These are phyloP conservation scores for Kryptolebias ocellatus DNA, from an alignment of 2,797 vertebrate species.

Conservation along the genomic window DNA sequence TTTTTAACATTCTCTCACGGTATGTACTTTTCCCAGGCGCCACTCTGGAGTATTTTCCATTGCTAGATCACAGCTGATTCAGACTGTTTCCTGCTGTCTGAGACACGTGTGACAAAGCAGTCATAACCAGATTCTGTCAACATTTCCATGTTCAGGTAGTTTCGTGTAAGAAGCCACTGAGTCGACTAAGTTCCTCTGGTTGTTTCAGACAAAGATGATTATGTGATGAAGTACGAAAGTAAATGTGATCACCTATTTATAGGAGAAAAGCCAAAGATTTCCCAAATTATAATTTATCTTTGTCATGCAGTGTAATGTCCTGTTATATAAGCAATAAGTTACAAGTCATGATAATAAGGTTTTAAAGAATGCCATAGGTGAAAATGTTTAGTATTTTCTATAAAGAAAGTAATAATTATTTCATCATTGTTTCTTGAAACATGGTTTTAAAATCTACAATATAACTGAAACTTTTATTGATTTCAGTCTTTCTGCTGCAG, in stretches of 20 bases:
- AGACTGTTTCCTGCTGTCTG: neutral
- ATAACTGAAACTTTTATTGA: too few relatives aligned
- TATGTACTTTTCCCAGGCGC: neutral
- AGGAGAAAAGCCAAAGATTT: neutral
- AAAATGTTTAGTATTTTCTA: too few relatives aligned
- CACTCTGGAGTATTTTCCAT: constrained; percentile 1
- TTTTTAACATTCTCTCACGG: neutral
- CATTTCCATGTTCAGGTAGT: neutral
- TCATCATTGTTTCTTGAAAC: too few relatives aligned
- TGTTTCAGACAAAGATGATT: too few relatives aligned
- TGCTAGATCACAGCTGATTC: neutral
- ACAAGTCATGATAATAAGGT: too few relatives aligned
- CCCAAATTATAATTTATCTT: too few relatives aligned
- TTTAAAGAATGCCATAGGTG: too few relatives aligned
- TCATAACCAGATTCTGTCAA: neutral
- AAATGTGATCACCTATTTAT: neutral
- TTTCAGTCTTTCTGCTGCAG: too few relatives aligned
- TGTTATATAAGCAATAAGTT: too few relatives aligned
- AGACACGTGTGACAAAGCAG: neutral
- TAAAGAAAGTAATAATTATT: too few relatives aligned
- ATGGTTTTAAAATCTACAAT: too few relatives aligned
- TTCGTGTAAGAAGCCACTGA: neutral
- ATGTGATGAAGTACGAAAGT: neutral
- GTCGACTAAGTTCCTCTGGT: neutral
- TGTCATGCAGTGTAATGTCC: too few relatives aligned